Base-by-base conservation (phyloP, 1,140 invertebrate species). In the Drosophila busckii region DNA sequence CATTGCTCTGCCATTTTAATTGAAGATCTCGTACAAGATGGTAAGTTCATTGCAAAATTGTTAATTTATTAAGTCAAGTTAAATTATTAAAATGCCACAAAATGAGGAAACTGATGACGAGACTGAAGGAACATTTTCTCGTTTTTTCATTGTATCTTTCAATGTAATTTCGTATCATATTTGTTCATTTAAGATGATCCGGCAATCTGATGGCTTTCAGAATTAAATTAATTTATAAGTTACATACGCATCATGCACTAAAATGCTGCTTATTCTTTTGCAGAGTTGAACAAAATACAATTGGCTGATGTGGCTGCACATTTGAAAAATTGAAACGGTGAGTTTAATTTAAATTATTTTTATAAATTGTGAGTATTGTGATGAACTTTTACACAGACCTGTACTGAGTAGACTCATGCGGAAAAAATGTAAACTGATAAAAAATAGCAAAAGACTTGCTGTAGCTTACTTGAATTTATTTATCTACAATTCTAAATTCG, bases 81-180 rank as follows among this genome's bases (percentile, higher is more conserved):
- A 15, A 7, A 23, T 12, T 38, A 40, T 3, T 22, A 23, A 7
- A 42, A 26, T 40, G 68, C 63, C 59, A 53, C 75, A 80, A 59
- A 61, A 34, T 78, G 73, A 78, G 68, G 73, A 78, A 29, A 78
- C 68, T 73, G 73, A 78, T 78, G 73, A 78, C 73, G 73, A 78
- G 73, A 78, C 73, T 80, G 73, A 78, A 71, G 44, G 58, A 19
- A 73, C 68, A 56, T 55, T 64, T 59, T 49, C 56, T 73, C 53
- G 46, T 32, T 41, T 41, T 34, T 29, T 19, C 42, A 35, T 48
- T 78, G 75, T 78, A 78, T 78, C 6, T 60, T 78, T 78, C 75
- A 73, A 53, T 60, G 45, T 34, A 53, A 53, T 41, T 45, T 68
- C 56, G 64, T 54, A 76, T 19, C 25, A 56, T 37, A 82, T 71